Base-by-base conservation (phyloP, 1,140 invertebrate genomes). In the Frieseomelitta varia region DNA sequence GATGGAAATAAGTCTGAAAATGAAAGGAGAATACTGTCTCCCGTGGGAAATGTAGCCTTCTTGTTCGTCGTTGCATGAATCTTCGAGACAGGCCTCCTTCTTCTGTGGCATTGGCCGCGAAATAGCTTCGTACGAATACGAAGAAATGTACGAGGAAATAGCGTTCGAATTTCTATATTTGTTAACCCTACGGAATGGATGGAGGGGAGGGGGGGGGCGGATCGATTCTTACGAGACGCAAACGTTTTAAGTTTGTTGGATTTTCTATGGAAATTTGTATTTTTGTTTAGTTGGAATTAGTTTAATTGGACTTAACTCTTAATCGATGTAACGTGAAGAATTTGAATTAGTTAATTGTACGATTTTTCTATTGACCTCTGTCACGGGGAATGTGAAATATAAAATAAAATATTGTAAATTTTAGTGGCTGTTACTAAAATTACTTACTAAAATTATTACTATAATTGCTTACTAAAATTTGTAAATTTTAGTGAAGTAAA, bases 1-100 rank as follows among this genome's bases (percentile, higher is more conserved):
- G 67, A 83, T 83, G 81, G 81, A 83, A 83, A 83, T 83, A 83
- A 79, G 81, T 79, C 75, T 83, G 81, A 83, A 79, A 83, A 84
- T 79, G 81, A 79, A 84, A 84, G 76, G 76, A 78, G 75, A 84
- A 84, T 72, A 71, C 81, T 12, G 67, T 14, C 55, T 72, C 81
- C 81, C 47, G 17, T 63, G 81, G 81, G 81, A 84, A 84, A 84
- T 84, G 81, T 84, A 84, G 72, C 81, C 81, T 63, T 79, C 81
- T 84, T 79, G 81, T 84, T 79, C 81, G 72, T 51, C 65, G 47
- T 79, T 79, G 34, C 67, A 71, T 71, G 81, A 84, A 79, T 79
- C 81, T 63, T 30, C 67, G 14, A 51, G 39, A 34, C 39, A 53
- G 67, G 47, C 53, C 21, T 67, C 24, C 55, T 27, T 58, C 47